Evolutionary conservation across 2,797 vertebrate genomes (phyloP).

Genomic region (Ctenopoma multispine): DNA sequence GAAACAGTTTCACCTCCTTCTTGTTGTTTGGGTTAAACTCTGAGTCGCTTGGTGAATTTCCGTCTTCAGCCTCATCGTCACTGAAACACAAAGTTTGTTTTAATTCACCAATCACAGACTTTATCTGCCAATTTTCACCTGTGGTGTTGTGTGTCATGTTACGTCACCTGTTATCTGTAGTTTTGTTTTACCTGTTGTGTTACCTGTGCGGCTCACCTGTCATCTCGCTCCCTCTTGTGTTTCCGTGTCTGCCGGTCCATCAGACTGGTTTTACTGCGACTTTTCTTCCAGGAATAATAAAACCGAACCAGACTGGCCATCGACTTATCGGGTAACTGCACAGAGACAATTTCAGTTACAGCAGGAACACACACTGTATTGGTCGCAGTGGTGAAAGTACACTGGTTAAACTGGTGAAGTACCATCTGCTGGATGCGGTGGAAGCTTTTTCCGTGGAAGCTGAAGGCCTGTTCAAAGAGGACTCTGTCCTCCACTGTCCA

Average conservation of each 20-base stretch:
- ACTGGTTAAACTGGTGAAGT: neutral
- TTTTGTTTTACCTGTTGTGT: neutral
- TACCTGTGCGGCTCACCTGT: slow-evolving; percentile 85
- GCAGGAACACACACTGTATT: neutral
- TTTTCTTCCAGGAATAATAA: slow-evolving; percentile 99
- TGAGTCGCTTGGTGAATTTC: slow-evolving; percentile 82
- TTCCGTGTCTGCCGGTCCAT: slow-evolving; percentile 96
- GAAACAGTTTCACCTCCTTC: slow-evolving; percentile 75
- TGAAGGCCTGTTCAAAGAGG: slow-evolving; percentile 96
- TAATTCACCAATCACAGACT: neutral
- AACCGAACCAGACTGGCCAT: slow-evolving; percentile 96
- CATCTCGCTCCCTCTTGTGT: slow-evolving; percentile 92
- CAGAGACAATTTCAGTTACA: neutral
- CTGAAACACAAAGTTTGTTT: slow-evolving; percentile 70
- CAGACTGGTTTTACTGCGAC: slow-evolving; percentile 94
- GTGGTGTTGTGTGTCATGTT: too few species aligned
- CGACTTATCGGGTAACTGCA: slow-evolving; percentile 93
- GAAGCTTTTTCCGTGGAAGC: slow-evolving; percentile 97
- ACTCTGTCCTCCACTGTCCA: slow-evolving; percentile 98
- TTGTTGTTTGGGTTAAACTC: slow-evolving; percentile 89
- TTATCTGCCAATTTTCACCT: neutral
- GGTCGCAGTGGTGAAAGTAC: rapidly evolving
- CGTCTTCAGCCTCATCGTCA: slow-evolving; percentile 91
- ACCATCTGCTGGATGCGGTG: slow-evolving; percentile 99
- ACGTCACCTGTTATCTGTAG: too few species aligned